phyloP scores from a whole-genome alignment of 2,888 invertebrate genomes.

The Adelognathus sp. region DNA sequence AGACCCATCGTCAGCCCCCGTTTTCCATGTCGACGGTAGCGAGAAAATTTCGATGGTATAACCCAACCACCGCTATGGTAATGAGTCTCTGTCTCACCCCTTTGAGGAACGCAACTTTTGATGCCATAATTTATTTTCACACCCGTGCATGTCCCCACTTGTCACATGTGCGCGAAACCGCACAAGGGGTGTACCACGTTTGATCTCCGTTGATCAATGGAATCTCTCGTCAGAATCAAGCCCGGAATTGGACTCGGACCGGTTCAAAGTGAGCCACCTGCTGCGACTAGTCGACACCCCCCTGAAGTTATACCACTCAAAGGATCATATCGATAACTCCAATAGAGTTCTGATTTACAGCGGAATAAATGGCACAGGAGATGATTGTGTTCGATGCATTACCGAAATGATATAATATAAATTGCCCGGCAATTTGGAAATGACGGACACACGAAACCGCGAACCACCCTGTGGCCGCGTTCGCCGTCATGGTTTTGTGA shows the following conservation, averaged over 20 bases:
- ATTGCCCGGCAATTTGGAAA: not conserved
- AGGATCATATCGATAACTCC: not conserved
- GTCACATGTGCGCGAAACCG: not conserved
- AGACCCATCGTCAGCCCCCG: not conserved
- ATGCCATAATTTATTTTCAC: not conserved
- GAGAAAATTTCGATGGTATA: slow-evolving; percentile 34
- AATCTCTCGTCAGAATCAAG: slow-evolving; percentile 18
- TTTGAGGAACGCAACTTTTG: slow-evolving; percentile 6
- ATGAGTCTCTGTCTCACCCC: not conserved
- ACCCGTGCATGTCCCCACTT: not conserved
- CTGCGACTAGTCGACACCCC: not conserved
- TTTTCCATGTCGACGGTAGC: not conserved
- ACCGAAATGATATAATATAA: not conserved
- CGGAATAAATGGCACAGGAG: not conserved
- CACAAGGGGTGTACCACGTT: not conserved
- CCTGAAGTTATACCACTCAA: not conserved
- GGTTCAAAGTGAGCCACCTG: not conserved
- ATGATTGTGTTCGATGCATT: not conserved
- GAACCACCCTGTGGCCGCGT: not conserved
- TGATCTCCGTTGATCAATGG: not conserved
- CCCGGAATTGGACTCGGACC: not conserved
- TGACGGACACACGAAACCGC: slow-evolving; percentile 6
- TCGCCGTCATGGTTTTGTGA: not conserved
- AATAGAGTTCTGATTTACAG: not conserved
- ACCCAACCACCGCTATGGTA: slow-evolving; percentile 19